Conservation (phyloP, 2,888 invertebrate species). For the Agriopis marginaria region DNA sequence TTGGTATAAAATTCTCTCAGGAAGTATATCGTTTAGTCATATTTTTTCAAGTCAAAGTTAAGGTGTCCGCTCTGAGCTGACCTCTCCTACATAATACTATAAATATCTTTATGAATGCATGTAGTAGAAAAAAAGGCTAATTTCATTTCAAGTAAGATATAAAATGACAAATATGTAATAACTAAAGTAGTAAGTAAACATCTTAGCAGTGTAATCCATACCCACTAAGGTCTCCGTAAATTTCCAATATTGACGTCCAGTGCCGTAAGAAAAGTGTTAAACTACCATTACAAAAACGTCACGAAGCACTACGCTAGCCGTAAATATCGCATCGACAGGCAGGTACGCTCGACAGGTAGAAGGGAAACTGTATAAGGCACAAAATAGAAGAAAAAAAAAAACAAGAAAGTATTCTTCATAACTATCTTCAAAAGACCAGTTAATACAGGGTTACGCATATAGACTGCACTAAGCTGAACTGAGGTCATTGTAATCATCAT, state of each 20-base stretch:
- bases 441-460: no score
- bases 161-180: no score
- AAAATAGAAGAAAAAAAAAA: not conserved
- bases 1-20: no score
- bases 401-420: not conserved
- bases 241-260: conserved; percentile 21
- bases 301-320: conserved; percentile 4
- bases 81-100: no score
- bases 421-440: not conserved
- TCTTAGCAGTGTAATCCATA: not conserved
- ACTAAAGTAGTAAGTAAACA: not conserved
- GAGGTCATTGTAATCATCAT: no score
- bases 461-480: no score
- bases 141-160: no score
- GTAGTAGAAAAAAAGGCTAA: no score
- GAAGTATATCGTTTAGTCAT: no score
- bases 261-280: conserved; percentile 24
- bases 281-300: conserved; percentile 29
- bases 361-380: not conserved
- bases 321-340: conserved; percentile 28
- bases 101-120: no score
- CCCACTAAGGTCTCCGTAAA: conserved; percentile 6
- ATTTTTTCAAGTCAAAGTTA: no score
- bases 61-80: no score
- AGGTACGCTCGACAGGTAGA: conserved; percentile 10